Evolutionary conservation across 2,888 invertebrate genomes (phyloP), one percentile per base, ranked within the genome.

Genomic region (Luperina nickerlii): DNA sequence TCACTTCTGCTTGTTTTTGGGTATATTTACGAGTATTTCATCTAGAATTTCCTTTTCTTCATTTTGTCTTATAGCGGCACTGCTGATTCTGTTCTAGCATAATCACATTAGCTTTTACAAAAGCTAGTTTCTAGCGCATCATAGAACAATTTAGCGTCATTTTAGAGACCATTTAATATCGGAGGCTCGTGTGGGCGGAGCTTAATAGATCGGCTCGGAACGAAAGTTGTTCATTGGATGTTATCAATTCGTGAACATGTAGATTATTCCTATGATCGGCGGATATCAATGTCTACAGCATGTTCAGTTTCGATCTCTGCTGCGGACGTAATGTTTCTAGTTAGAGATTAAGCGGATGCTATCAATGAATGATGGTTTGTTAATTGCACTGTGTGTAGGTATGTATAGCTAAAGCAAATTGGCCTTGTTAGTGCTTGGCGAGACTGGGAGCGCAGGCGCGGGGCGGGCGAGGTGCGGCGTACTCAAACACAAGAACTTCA

Each of bases 201-300:
- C 93, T 92, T 94, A 95, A 96, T 94, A 92, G 94, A 94, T 94
- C 92, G 90, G 87, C 92, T 92, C 82, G 76, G 90, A 93, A 95
- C 91, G 95, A 95, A 95, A 95, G 95, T 96, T 95, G 95, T 95
- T 94, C 94, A 95, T 94, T 94, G 95, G 94, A 95, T 96, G 94
- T 94, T 95, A 96, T 96, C 95, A 93, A 94, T 94, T 92, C 91
- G 91, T 92, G 93, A 94, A 95, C 94, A 95, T 92, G 93, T 91
- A 93, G 94, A 95, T 95, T 93, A 91, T 91, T 92, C 83, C 92
- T 90, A 89, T 90, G 93, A 94, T 94, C 92, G 79, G 78, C 89
- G 89, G 89, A 93, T 92, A 87, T 85, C 77, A 76, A 80, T 73
- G 81, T 85, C 76, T 84, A 82, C 83, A 83, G 69, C 69, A 66